Evolutionary conservation across 1,140 invertebrate species (phyloP), one percentile per base, ranked within the genome.

Genomic region (Trichogramma pretiosum): DNA sequence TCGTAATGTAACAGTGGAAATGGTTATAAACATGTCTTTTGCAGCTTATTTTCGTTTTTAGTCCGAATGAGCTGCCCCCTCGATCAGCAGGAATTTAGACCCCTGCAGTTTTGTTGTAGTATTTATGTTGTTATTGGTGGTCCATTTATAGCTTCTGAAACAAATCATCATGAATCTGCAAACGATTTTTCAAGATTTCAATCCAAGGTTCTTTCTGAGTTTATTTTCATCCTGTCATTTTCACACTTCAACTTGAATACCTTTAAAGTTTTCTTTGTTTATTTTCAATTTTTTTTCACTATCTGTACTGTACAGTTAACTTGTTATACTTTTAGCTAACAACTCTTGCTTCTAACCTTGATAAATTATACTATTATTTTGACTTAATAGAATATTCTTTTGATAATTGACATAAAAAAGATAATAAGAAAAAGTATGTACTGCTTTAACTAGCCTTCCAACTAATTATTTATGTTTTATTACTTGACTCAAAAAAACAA

Each of bases 151-250:
- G n/a, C 11, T 17, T 24, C 11, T 7, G 34, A 9, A 43, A 43
- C 9, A 14, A 28, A 13, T 17, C 11, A 44, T 32, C 34, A 89
- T 89, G 88, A 91, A 92, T 81, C 78, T 92, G 57, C 87, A 90
- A 74, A 84, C 84, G 58, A 68, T 92, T 56, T 91, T 91, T 74
- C 85, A 89, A 73, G 88, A 92, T 71, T 93, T 92, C 67, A 92
- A 93, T 79, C 87, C 88, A 50, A 91, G 89, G 89, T 91, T 7
- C 33, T n/a, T 19, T 1, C 9, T 35, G n/a, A 9, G 22, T 38
- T 40, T 17, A 3, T 22, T 26, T 16, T 22, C 19, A 19, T 40
- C n/a, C 16, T 40, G 17, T 39, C 18, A 18, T 7, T n/a, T 4
- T 14, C 19, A 7, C 19, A 36, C 16, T 9, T 23, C 5, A 21